Evolutionary conservation across 2,797 vertebrate genomes (phyloP).

Genomic region (Cyclopterus lumpus): DNA sequence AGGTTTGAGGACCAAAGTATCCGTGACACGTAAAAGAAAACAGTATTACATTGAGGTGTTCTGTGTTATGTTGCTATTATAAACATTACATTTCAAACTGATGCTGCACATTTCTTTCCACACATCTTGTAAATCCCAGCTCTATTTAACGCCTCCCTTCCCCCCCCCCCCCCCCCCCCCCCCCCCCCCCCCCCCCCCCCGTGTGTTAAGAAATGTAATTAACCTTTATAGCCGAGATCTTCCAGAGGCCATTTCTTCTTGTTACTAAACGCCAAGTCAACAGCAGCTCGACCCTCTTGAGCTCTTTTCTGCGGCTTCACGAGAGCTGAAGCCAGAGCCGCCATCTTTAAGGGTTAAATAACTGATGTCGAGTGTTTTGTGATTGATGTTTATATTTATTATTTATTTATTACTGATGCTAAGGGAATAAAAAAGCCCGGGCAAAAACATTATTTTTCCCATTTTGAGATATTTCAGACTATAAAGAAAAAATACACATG

Average conservation of each 20-base stretch:
- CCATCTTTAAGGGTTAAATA: neutral
- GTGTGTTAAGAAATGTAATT: slow-evolving; percentile 69
- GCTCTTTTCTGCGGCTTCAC: slow-evolving; percentile 8
- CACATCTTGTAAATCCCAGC: neutral
- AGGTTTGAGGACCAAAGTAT: slow-evolving; percentile 46
- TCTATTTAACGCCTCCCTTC: neutral
- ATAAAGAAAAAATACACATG: neutral
- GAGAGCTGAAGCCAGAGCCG: neutral
- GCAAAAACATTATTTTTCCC: no score
- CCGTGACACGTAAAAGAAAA: slow-evolving; percentile 3
- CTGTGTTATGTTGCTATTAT: neutral
- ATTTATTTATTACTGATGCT: neutral
- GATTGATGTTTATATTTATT: neutral
- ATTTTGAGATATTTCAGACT: no score
- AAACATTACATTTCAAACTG: neutral
- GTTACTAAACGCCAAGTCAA: slow-evolving; percentile 30
- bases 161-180: slow-evolving; percentile 35
- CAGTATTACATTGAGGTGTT: neutral
- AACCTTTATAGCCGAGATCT: slow-evolving; percentile 60
- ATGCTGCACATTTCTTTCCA: slow-evolving; percentile 2
- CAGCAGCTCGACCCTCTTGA: slow-evolving; percentile 27
- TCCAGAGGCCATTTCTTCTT: slow-evolving; percentile 52
- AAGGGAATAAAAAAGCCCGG: no score
- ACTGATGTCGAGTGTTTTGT: neutral
- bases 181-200: slow-evolving; percentile 24